Evolutionary conservation across 2,888 invertebrate genomes (phyloP), one percentile per base, ranked within the genome.

Genomic region (Chalcosyrphus nemorum): DNA sequence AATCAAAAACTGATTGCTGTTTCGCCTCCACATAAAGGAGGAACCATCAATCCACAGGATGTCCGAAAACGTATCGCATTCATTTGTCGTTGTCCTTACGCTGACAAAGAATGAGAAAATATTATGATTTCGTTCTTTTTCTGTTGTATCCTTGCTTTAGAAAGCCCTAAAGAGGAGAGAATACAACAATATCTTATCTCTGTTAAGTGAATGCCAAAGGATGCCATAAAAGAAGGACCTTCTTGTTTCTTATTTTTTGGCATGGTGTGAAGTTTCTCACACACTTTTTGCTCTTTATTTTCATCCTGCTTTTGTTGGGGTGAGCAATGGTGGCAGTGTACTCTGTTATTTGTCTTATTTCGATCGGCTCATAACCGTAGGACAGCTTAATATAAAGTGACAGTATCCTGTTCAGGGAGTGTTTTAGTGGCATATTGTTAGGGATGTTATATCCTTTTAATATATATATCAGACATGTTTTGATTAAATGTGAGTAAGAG

Each of bases 21-120:
- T n/a, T n/a, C n/a, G 24, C 63, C 24, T 45, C 5, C 32, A 9
- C 32, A 13, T 11, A 45, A 45, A 52, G 43, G 54, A 70, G 57
- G 7, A 7, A 15, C 59, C 76, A 81, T 77, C 59, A 66, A 66
- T 71, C 32, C 50, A 57, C 50, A 56, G 70, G 50, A 68, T 52
- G 75, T 65, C 81, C 68, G 43, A 81, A 76, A 76, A 71, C 65
- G 50, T 71, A 81, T 76, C 52, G 32, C 47, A 52, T 59, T 59
- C 56, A 81, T 76, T 76, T 82, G 66, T 68, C 77, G 52, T 47
- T 66, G 47, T 77, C 21, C 29, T 17, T 66, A 41, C 27, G 1
- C 27, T 50, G 32, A 54, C 52, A 54, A 63, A 19, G 17, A 17
- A 15, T 9, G 13, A 57, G 47, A 57, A 47, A 66, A 66, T 57